Conservation (phyloP, 2,797 vertebrate species). For the Acridotheres tristis region DNA sequence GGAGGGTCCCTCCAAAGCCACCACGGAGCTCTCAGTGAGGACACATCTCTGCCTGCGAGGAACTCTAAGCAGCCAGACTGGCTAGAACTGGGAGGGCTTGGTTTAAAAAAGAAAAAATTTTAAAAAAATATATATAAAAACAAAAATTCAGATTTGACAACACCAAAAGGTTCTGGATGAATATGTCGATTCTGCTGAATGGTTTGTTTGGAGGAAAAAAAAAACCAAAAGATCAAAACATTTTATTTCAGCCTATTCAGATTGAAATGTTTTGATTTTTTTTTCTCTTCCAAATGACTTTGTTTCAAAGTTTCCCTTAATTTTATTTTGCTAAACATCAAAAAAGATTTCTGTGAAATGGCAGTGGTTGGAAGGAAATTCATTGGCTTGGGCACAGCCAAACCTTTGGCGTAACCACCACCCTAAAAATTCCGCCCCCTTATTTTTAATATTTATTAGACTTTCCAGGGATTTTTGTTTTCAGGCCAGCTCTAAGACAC, state of each 20-base stretch:
- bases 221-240: constrained; percentile 12
- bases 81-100: neutral
- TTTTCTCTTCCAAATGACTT: constrained; percentile 32
- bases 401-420: neutral
- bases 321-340: constrained; percentile 33
- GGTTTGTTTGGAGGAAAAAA: constrained; percentile 22
- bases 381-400: constrained; percentile 1
- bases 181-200: neutral
- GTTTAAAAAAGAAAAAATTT: too few relatives aligned
- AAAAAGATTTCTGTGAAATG: neutral
- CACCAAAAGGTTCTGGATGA: constrained; percentile 32
- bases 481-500: neutral
- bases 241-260: constrained; percentile 23
- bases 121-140: neutral
- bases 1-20: neutral
- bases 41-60: neutral
- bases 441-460: neutral
- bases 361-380: neutral
- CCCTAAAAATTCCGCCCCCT: neutral
- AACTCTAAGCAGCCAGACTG: neutral
- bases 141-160: neutral
- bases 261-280: constrained; percentile 61
- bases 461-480: neutral
- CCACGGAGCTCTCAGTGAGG: neutral
- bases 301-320: constrained; percentile 55